Percentiles rank a stretch among this genome's conserved stretches.
Evolutionary conservation across 2,888 invertebrate species (phyloP).

Genomic region (Sesia bembeciformis): DNA sequence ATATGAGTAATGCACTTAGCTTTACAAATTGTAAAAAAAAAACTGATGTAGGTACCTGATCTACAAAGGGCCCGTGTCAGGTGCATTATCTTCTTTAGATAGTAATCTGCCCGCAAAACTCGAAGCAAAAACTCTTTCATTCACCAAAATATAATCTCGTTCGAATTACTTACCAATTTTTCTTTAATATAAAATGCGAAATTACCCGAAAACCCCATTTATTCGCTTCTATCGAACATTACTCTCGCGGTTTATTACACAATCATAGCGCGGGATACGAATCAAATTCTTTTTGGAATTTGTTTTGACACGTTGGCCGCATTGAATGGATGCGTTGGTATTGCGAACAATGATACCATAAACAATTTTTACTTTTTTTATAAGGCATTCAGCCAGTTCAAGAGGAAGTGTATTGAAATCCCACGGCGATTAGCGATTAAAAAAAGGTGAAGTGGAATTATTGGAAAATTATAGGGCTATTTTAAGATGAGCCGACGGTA

Average conservation of each 20-base stretch:
- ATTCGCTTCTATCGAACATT: slow-evolving; percentile 16
- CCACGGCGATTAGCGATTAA: slow-evolving; percentile 57
- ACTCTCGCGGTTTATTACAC: slow-evolving; percentile 57
- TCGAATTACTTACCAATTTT: slow-evolving; percentile 38
- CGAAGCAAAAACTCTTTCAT: slow-evolving; percentile 43
- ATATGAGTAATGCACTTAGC: slow-evolving; percentile 18
- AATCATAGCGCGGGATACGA: slow-evolving; percentile 23
- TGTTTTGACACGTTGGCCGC: slow-evolving; percentile 57
- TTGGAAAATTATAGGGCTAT: slow-evolving; percentile 57
- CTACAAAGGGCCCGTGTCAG: slow-evolving; percentile 49
- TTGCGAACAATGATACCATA: slow-evolving; percentile 54
- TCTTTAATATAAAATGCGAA: slow-evolving; percentile 27
- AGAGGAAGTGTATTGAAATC: slow-evolving; percentile 63
- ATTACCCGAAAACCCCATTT: slow-evolving; percentile 35
- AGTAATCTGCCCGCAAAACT: slow-evolving; percentile 45
- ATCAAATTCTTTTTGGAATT: slow-evolving; percentile 35
- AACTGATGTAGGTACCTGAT: slow-evolving; percentile 42
- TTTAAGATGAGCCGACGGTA: slow-evolving; percentile 27
- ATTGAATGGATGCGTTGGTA: slow-evolving; percentile 33
- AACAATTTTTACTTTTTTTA: slow-evolving; percentile 46
- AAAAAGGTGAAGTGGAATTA: slow-evolving; percentile 65
- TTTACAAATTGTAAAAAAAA: slow-evolving; percentile 28
- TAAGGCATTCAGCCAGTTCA: slow-evolving; percentile 36
- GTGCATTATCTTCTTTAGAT: slow-evolving; percentile 60
- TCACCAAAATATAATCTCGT: slow-evolving; percentile 57